A percentile compares a stretch with the other conserved stretches of the same genome.
These are phyloP conservation scores for Crambe crambe DNA, from an alignment of 37 sponge, comb jelly and placozoan species.

Conservation along the genomic window DNA sequence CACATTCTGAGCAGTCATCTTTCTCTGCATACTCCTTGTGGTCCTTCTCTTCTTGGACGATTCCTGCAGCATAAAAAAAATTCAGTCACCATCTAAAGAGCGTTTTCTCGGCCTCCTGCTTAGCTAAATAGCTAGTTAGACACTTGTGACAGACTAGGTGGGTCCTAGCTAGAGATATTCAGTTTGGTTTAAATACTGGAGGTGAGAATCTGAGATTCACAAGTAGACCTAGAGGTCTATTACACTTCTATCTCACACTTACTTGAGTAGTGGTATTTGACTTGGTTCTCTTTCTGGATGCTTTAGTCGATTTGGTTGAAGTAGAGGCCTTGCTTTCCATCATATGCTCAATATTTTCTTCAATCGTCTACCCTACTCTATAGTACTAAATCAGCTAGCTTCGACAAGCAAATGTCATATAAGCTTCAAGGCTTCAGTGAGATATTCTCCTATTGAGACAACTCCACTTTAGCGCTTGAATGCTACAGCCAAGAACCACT, in stretches of 20 bases:
- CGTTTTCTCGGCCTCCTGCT: not conserved
- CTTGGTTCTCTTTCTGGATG: not conserved
- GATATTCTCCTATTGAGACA: not conserved
- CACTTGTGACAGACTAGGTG: not conserved
- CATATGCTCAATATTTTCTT: not conserved
- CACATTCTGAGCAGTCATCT: not conserved
- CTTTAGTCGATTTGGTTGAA: not conserved
- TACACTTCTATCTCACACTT: too few relatives aligned
- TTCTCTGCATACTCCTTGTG: not conserved
- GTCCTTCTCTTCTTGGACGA: not conserved
- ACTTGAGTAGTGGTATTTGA: not conserved
- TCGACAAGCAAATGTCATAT: not conserved
- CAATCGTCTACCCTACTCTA: not conserved
- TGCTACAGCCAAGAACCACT: too few relatives aligned
- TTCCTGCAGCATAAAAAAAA: not conserved
- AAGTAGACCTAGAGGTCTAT: not conserved
- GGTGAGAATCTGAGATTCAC: slow-evolving; percentile 3
- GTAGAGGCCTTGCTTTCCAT: not conserved
- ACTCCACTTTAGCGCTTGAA: too few relatives aligned
- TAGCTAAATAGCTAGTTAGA: not conserved
- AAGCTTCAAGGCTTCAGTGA: not conserved
- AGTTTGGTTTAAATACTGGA: not conserved
- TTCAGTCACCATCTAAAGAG: not conserved
- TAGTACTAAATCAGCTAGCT: not conserved
- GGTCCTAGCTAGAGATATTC: not conserved